Conservation (phyloP, 2,797 vertebrate species). For the Bryconaethiops microstoma region DNA sequence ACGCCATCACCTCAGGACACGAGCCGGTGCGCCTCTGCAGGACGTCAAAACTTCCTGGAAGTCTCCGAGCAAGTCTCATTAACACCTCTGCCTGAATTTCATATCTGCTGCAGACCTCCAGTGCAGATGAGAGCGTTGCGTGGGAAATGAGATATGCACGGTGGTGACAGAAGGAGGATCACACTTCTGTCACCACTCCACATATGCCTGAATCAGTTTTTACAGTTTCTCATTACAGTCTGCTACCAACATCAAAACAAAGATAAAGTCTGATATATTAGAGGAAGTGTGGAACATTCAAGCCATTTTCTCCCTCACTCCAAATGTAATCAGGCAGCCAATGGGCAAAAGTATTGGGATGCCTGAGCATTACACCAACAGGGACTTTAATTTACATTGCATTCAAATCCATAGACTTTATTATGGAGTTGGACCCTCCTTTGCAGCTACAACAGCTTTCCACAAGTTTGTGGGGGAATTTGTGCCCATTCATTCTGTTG, state of each 20-base stretch:
- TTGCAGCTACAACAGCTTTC: too few relatives aligned
- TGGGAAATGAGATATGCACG: not conserved
- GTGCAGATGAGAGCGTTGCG: not conserved
- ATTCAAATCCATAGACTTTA: too few relatives aligned
- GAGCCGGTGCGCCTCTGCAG: not conserved
- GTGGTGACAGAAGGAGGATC: constrained; percentile 7
- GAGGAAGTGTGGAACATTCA: too few relatives aligned
- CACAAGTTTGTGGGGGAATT: too few relatives aligned
- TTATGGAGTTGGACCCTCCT: too few relatives aligned
- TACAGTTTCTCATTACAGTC: not conserved
- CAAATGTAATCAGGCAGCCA: too few relatives aligned
- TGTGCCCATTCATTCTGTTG: too few relatives aligned
- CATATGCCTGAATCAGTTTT: not conserved
- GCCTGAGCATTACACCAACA: too few relatives aligned
- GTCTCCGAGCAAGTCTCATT: constrained; percentile 12
- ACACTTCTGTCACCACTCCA: not conserved
- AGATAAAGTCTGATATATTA: not conserved
- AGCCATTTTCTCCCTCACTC: not conserved
- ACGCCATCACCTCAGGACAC: constrained; percentile 23
- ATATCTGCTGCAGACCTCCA: constrained; percentile 25
- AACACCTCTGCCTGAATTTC: constrained; percentile 31
- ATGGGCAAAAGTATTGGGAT: too few relatives aligned
- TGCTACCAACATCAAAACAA: not conserved
- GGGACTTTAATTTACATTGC: too few relatives aligned
- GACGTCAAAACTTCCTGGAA: constrained; percentile 22